A percentile compares a stretch with the other conserved stretches of the same genome.
Conservation (phyloP, 2,888 invertebrate species). For the Drosophila quasianomalipes region DNA sequence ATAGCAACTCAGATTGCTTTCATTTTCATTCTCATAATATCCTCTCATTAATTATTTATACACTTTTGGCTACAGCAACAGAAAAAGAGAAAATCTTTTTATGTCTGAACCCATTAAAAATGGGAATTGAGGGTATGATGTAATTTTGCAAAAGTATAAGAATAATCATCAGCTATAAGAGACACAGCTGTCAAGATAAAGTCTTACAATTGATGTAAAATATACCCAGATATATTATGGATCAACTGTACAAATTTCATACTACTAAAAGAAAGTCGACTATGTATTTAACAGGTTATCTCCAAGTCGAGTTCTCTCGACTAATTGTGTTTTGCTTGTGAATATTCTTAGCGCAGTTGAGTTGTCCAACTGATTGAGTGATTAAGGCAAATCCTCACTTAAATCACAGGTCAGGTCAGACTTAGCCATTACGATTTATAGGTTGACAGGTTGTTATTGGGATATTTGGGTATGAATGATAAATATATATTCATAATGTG, state of each 20-base stretch:
- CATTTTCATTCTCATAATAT: not conserved
- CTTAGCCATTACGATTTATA: not conserved
- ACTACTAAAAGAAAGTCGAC: rapidly evolving
- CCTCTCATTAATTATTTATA: not conserved
- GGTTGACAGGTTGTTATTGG: not conserved
- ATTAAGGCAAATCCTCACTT: not conserved
- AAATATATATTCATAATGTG: not conserved
- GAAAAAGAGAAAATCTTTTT: not conserved
- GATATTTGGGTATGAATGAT: not conserved
- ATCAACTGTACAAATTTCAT: not conserved
- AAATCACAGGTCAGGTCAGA: not conserved
- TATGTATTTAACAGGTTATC: not conserved
- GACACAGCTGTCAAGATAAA: not conserved
- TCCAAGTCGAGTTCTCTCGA: not conserved
- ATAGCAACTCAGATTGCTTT: not conserved
- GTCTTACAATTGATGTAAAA: not conserved
- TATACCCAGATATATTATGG: not conserved
- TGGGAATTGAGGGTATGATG: not conserved
- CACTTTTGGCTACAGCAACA: not conserved
- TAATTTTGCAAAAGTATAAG: not conserved
- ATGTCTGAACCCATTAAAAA: not conserved
- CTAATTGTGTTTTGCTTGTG: not conserved
- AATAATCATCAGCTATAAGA: not conserved
- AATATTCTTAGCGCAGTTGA: not conserved
- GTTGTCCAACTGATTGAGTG: slow-evolving; percentile 1